Percentiles rank a stretch among this genome's conserved stretches.
phyloP scores from a whole-genome alignment of 2,797 vertebrate genomes.

The Percopsis omiscomaycus region DNA sequence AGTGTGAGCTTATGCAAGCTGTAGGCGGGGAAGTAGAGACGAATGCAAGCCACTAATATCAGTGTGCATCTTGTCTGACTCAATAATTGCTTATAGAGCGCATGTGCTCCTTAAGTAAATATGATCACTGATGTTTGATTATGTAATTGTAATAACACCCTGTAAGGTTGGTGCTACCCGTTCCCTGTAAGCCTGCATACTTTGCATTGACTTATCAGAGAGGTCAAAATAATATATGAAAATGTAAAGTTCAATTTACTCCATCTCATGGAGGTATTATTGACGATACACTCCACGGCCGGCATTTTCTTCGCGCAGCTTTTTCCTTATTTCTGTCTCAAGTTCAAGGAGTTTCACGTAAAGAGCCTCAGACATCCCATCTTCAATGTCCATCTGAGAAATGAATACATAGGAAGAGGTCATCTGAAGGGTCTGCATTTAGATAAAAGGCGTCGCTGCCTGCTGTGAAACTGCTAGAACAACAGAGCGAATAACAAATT shows the following conservation, averaged over 20 bases:
- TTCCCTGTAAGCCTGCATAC: no score
- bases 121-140: no score
- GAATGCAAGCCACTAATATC: no score
- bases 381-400: constrained; percentile 89
- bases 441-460: neutral
- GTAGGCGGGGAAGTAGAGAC: no score
- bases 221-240: neutral
- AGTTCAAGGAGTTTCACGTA: constrained; percentile 84
- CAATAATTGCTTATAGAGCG: no score
- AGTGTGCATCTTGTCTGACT: no score
- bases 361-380: constrained; percentile 78
- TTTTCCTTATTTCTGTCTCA: constrained; percentile 71
- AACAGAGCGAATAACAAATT: neutral
- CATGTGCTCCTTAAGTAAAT: no score
- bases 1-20: no score
- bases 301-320: constrained; percentile 42
- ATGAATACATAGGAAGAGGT: constrained; percentile 28
- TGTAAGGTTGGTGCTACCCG: no score
- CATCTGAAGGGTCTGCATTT: neutral
- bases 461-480: neutral
- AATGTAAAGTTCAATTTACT: constrained; percentile 16
- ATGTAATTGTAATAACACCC: no score
- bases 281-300: constrained; percentile 12
- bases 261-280: constrained; percentile 1
- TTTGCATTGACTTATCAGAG: neutral